Conservation (phyloP, 2,888 invertebrate species). For the Xiphydria camelus region DNA sequence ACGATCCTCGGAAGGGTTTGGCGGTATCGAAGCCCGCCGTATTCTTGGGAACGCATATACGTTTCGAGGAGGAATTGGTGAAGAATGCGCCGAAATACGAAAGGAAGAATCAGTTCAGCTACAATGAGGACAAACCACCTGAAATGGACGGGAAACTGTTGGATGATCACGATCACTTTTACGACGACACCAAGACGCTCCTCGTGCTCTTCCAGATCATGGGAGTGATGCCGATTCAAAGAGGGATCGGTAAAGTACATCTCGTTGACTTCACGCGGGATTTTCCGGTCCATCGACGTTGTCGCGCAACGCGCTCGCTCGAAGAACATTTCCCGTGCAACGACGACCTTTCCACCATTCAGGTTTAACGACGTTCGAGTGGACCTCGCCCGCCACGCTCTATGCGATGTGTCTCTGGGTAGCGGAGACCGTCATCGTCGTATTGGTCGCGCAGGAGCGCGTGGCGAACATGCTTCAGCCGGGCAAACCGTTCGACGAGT, state of each 20-base stretch:
- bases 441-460: slow-evolving; percentile 57
- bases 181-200: slow-evolving; percentile 71
- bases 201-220: slow-evolving; percentile 74
- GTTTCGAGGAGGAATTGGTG: slow-evolving; percentile 1
- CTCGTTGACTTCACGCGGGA: no score
- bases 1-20: no score
- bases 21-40: slow-evolving; percentile 13
- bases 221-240: slow-evolving; percentile 72
- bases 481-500: slow-evolving; percentile 73
- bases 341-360: slow-evolving; percentile 1
- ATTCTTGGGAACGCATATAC: slow-evolving; percentile 8
- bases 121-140: slow-evolving; percentile 36
- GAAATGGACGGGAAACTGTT: slow-evolving; percentile 63
- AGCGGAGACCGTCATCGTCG: slow-evolving; percentile 65
- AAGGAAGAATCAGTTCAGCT: slow-evolving; percentile 15
- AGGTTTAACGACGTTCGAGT: slow-evolving; percentile 63
- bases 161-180: slow-evolving; percentile 72
- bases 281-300: no score
- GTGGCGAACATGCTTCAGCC: slow-evolving; percentile 48
- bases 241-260: slow-evolving; percentile 9
- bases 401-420: slow-evolving; percentile 70
- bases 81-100: slow-evolving; percentile 10
- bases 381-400: slow-evolving; percentile 69
- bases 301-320: no score
- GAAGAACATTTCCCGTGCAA: slow-evolving; percentile 9